Base-by-base conservation (phyloP, 1,140 invertebrate genomes). In the Pseudomyrmex sp. region DNA sequence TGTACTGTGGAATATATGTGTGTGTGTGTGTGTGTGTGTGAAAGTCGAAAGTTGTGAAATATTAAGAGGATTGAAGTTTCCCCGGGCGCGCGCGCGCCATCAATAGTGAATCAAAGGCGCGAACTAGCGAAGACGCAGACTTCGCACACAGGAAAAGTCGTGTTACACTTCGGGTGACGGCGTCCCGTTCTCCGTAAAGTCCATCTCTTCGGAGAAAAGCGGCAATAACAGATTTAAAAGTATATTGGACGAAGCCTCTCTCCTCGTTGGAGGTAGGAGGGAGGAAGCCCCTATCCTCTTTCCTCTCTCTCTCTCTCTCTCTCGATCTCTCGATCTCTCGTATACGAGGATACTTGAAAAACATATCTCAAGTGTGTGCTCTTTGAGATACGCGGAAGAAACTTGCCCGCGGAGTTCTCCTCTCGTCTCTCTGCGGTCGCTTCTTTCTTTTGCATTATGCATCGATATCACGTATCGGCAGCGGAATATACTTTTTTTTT, bases 201-300 rank as follows among this genome's bases (percentile, higher is more conserved):
- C 52, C 48, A 72, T 72, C 59, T 72, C 76, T 80, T 50, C 50
- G 61, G 54, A 35, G 35, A 35, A 35, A 72, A 80, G 66, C 70
- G 66, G 44, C 54, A 59, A 80, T 80, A 70, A 80, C 76, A 70
- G 76, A 80, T 80, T 80, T 80, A 70, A 80, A 70, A 80, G 76
- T 80, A 80, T 80, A 80, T 80, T 80, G 76, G 76, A 80, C 54
- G 50, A 68, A 26, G 35, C 35, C 35, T 35, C 0, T 5, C 7
- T 35, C 5, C 5, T 35, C 35, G 35, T 35, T 35, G 54, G 12
- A 2, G 26, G 3, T 0, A 26, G 2, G 3, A 26, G 13, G 13
- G 10, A 58, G 10, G 13, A 5, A 35, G n/a, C 12, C 54, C 0
- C 5, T 15, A 1, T n/a, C 18, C 10, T 23, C 8, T 10, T 44